Evolutionary conservation across 1,140 invertebrate genomes (phyloP), one percentile per base, ranked within the genome.

Genomic region (Agraylea sexmaculata): DNA sequence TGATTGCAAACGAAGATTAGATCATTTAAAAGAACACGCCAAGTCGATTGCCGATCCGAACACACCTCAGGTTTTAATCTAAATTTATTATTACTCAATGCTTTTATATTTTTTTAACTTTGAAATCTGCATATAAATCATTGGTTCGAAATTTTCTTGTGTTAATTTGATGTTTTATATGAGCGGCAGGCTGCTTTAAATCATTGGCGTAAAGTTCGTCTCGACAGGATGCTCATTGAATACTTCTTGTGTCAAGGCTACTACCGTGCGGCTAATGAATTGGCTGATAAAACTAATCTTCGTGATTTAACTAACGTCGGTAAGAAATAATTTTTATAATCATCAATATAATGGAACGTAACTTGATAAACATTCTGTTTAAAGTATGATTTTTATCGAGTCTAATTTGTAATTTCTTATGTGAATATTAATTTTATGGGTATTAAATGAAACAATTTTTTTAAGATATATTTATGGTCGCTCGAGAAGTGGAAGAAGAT

Each of bases 181-280:
- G n/a, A n/a, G n/a, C n/a, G n/a, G 23, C 58, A 74, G 51, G 73
- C 70, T 0, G 64, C 74, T 5, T 61, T 79, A 29, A 83, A 78
- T 59, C 79, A 82, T 49, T 97, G 90, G 90, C 77, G 84, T 42
- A 75, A 84, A 43, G 83, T 86, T 35, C 75, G 93, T 34, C 59
- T 97, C 15, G 91, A 97, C 64, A 72, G 94, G 36, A 88, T 97
- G 81, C 67, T 98, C 8, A 88, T 97, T 11, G 94, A 99, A 60
- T 93, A 97, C 64, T 88, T 94, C 52, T 71, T 97, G n/a, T 71
- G 92, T 40, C 83, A 87, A 59, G 93, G 94, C 1, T 96, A 92
- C 62, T 98, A 98, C 56, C 84, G 88, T 54, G 86, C 89, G 2
- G 93, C 93, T 2, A 78, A 83, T 40, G 77, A 79, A 53, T 60